phyloP scores from a whole-genome alignment of 2,888 invertebrate species.

The Drosophila diplacantha region DNA sequence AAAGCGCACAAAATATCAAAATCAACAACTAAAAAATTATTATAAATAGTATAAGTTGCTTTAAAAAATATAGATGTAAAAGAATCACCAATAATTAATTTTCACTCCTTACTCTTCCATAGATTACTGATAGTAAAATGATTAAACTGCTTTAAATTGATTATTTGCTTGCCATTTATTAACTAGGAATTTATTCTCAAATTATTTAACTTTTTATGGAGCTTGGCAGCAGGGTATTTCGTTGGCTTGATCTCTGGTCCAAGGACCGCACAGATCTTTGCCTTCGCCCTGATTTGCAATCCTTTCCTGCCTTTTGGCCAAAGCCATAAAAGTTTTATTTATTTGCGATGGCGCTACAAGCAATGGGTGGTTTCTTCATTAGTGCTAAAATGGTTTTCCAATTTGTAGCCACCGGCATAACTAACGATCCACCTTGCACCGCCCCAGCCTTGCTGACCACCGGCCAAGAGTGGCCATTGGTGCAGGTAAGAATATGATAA shows the following conservation, averaged over 20 bases:
- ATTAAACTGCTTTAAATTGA: too few relatives aligned
- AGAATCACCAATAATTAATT: too few relatives aligned
- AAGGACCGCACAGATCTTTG: constrained; percentile 1
- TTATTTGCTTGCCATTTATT: too few relatives aligned
- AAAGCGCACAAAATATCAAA: too few relatives aligned
- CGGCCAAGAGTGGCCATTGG: background rate
- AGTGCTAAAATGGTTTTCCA: constrained; percentile 53
- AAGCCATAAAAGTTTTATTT: constrained; percentile 28
- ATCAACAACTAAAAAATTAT: too few relatives aligned
- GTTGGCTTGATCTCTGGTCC: background rate
- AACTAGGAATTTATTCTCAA: too few relatives aligned
- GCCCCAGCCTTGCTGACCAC: constrained; percentile 38
- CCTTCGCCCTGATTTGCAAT: constrained; percentile 1
- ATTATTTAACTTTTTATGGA: background rate
- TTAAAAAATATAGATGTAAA: too few relatives aligned
- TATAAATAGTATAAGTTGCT: too few relatives aligned
- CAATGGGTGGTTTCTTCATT: constrained; percentile 68
- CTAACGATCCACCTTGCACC: constrained; percentile 21
- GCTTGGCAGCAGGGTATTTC: constrained; percentile 1
- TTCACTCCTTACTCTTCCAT: too few relatives aligned
- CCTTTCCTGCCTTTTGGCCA: constrained; percentile 3
- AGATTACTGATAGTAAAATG: too few relatives aligned
- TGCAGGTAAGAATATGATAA: background rate
- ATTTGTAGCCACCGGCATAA: constrained; percentile 39
- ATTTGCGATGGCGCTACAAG: constrained; percentile 60